Evolutionary conservation across 2,888 invertebrate species (phyloP), one percentile per base, ranked within the genome.

Genomic region (Calliopum simillimum): DNA sequence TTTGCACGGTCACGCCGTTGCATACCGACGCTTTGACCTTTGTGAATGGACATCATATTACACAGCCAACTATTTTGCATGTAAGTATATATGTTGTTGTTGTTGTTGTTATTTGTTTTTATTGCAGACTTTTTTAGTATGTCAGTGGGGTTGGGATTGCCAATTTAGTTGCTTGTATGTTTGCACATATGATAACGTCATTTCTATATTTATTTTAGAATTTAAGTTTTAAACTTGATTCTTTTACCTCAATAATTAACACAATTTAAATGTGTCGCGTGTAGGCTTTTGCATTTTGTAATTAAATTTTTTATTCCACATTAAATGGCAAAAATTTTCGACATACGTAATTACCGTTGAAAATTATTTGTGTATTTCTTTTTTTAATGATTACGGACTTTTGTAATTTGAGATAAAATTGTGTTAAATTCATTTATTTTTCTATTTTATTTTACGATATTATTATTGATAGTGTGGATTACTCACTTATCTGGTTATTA

Each of bases 11-110:
- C 55, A 98, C 98, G 41, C 98, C 99, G 11, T 92, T 96, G 80
- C 95, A 95, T 82, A 89, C 95, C 33, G 97, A 97, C 86, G 97
- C 98, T 13, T 94, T 97, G 83, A 96, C 97, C 43, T 97, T 95
- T 86, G 95, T 99, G 76, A 97, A 99, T 86, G 95, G 95, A 61
- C 94, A 96, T 82, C 91, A 96, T 77, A 94, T 97, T 80, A 91
- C 92, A 82, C 97, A 98, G 86, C 95, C 98, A 43, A 97, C 97
- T 64, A 93, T 97, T 77, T 88, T 99, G 71, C 94, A 94, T 90
- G 93, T 92, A 79, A 84, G 85, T 82, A 59, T 63, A 67, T 44
- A 49, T 62, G 43, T 58, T 72, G 21, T 51, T 64, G 46, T 55
- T 16, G 23, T 14, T 63, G 33, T 13, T 43, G 13, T 55, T 69